Conservation (phyloP, 2,888 invertebrate species). For the Brenthis daphne region DNA sequence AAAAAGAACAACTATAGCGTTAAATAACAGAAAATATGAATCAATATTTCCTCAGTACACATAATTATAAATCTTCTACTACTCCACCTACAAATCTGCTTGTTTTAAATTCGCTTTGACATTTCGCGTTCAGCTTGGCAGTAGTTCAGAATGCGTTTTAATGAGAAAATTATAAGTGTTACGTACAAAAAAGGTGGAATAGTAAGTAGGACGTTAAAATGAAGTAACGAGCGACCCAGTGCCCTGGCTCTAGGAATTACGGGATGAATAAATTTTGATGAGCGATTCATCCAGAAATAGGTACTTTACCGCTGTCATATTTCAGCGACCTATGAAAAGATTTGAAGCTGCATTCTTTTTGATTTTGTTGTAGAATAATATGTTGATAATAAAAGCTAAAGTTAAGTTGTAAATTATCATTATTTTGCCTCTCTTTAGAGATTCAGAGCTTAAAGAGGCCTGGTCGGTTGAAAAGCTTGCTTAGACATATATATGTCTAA, state of each 20-base stretch:
- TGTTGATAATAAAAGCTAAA: too few relatives aligned
- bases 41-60: neutral
- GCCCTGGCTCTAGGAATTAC: constrained; percentile 19
- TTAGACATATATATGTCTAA: too few relatives aligned
- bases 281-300: constrained; percentile 33
- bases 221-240: constrained; percentile 34
- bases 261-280: constrained; percentile 35
- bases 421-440: too few relatives aligned
- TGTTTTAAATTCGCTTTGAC: constrained; percentile 20
- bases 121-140: constrained; percentile 31
- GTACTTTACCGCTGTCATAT: constrained; percentile 10
- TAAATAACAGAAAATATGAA: neutral
- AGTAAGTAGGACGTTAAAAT: constrained; percentile 33
- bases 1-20: too few relatives aligned
- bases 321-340: constrained; percentile 15
- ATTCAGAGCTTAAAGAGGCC: too few relatives aligned
- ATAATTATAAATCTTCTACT: constrained; percentile 10
- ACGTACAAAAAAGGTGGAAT: constrained; percentile 30
- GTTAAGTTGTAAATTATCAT: too few relatives aligned
- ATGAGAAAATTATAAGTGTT: constrained; percentile 38
- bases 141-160: constrained; percentile 33
- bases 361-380: too few relatives aligned
- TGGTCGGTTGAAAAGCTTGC: too few relatives aligned
- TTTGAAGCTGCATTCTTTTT: too few relatives aligned
- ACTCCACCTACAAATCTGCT: constrained; percentile 9